phyloP scores from a whole-genome alignment of 1,140 invertebrate genomes.

The Coboldia fuscipes region DNA sequence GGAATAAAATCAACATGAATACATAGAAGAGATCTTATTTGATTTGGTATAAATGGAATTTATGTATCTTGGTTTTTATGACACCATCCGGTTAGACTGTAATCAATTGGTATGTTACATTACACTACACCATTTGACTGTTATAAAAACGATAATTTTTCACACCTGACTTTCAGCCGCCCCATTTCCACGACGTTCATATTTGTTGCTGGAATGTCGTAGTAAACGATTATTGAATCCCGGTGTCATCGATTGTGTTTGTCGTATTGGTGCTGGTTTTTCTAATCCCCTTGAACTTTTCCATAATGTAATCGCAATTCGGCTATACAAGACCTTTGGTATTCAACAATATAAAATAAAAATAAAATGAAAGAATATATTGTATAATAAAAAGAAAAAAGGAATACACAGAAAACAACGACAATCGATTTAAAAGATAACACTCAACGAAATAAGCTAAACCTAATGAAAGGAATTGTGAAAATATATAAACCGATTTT shows the following conservation, averaged over 20 bases:
- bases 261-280: conserved; percentile 17
- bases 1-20: too few relatives aligned
- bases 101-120: too few relatives aligned
- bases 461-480: not conserved
- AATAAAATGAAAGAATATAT: too few relatives aligned
- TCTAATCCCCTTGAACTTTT: conserved; percentile 35
- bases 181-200: conserved; percentile 19
- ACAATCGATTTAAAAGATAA: not conserved
- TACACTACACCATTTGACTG: too few relatives aligned
- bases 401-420: not conserved
- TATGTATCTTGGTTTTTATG: too few relatives aligned
- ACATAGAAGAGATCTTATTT: too few relatives aligned
- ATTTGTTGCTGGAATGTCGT: conserved; percentile 14
- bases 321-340: conserved; percentile 47
- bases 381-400: conserved; percentile 5
- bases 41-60: too few relatives aligned
- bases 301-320: conserved; percentile 52
- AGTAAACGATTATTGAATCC: conserved; percentile 8
- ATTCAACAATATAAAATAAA: too few relatives aligned
- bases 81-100: too few relatives aligned
- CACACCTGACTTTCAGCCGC: conserved; percentile 20
- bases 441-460: not conserved
- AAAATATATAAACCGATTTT: not conserved
- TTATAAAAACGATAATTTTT: not conserved
- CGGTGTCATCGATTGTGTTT: conserved; percentile 6